Conservation (phyloP, 2,888 invertebrate genomes). For the Scaptomyza parva region DNA sequence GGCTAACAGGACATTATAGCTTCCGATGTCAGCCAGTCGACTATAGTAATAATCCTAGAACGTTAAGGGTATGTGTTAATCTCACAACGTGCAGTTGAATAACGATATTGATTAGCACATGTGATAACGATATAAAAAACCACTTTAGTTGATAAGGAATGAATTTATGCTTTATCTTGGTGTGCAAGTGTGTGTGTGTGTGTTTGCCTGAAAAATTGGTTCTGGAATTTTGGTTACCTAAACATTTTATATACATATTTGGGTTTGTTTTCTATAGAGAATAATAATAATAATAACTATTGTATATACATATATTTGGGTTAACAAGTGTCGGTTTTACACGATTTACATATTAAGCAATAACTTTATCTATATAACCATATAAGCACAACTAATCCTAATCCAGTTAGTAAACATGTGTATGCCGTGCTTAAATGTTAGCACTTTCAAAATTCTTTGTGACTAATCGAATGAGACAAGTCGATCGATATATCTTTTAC, state of each 20-base stretch:
- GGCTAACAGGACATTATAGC: slow-evolving; percentile 98
- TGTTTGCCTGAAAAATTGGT: slow-evolving; percentile 19
- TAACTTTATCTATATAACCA: slow-evolving; percentile 11
- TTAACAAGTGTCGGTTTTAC: slow-evolving; percentile 25
- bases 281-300: slow-evolving; percentile 10
- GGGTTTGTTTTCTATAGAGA: neutral
- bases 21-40: slow-evolving; percentile 98
- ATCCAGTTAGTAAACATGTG: slow-evolving; percentile 58
- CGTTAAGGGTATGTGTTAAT: slow-evolving; percentile 91
- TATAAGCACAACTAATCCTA: slow-evolving; percentile 40
- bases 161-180: slow-evolving; percentile 7
- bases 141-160: slow-evolving; percentile 21
- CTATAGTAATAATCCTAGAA: slow-evolving; percentile 95
- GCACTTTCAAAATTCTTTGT: slow-evolving; percentile 24
- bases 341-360: slow-evolving; percentile 16
- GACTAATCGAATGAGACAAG: slow-evolving; percentile 51
- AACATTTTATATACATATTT: neutral
- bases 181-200: neutral
- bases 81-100: slow-evolving; percentile 58
- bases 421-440: slow-evolving; percentile 62
- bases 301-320: slow-evolving; percentile 25
- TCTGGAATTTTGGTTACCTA: slow-evolving; percentile 22
- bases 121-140: slow-evolving; percentile 40
- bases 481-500: slow-evolving; percentile 13
- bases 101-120: slow-evolving; percentile 41